Conservation (phyloP, 2,888 invertebrate species). For the Hypomecis punctinalis region DNA sequence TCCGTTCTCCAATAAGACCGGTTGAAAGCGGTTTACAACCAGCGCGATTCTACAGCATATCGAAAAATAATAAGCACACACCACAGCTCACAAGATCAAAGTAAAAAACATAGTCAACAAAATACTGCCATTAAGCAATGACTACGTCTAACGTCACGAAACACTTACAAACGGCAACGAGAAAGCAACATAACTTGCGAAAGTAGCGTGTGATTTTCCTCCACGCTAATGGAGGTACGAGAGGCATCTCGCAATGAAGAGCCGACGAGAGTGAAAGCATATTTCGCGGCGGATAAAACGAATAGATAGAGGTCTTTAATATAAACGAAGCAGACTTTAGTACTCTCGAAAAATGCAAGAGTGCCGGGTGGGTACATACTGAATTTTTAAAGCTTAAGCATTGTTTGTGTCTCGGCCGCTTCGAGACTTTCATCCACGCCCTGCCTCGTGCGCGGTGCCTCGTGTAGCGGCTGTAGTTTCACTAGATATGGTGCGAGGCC, state of each 20-base stretch:
- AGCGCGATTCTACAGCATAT: no score
- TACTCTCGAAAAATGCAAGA: constrained; percentile 83
- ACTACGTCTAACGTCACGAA: constrained; percentile 23
- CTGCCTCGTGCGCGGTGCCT: constrained; percentile 19
- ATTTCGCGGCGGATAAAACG: constrained; percentile 81
- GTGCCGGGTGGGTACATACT: constrained; percentile 71
- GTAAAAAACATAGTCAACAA: no score
- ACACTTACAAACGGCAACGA: constrained; percentile 25
- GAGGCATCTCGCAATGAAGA: constrained; percentile 63
- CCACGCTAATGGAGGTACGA: constrained; percentile 43
- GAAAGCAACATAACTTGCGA: constrained; percentile 30
- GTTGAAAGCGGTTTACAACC: no score
- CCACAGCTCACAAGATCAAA: no score
- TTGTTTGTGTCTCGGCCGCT: constrained; percentile 51
- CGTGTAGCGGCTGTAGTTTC: constrained; percentile 11
- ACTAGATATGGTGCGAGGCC: no score
- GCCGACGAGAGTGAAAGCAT: constrained; percentile 77
- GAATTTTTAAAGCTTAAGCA: constrained; percentile 75
- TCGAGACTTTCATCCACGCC: constrained; percentile 45
- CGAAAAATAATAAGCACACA: no score
- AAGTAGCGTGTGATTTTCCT: constrained; percentile 38
- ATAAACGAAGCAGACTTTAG: constrained; percentile 84
- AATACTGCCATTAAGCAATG: not conserved
- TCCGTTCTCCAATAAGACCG: no score
- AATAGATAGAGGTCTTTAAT: constrained; percentile 85